Base-by-base conservation (phyloP, 2,797 vertebrate genomes). In the Pangasius macronema region DNA sequence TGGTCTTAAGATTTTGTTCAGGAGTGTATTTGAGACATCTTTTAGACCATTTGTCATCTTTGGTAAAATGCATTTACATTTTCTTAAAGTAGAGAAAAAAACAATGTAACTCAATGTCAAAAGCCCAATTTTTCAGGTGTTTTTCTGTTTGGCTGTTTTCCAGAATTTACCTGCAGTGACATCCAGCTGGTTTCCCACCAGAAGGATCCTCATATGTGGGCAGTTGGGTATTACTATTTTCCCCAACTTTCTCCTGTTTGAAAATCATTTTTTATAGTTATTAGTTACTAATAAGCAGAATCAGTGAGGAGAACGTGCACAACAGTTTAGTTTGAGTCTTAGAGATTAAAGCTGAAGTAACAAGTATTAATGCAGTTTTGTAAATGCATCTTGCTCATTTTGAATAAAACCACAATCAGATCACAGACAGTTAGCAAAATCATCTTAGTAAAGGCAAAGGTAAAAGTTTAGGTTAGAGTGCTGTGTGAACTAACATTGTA, bases 391-490 rank as follows among this genome's bases (percentile, higher is more conserved):
- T 86, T 91, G 89, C 87, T 88, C 75, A 46, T 67, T 85, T 39
- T 61, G 85, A 85, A 67, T 61, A 49, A 90, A 85, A 87, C 90
- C 89, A 90, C 86, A 85, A 88, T 89, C 77, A 85, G 86, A 87
- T 87, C 77, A 85, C 72, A 85, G 82, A 82, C 77, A 13, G 27
- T 30, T 85, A 82, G 76, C 59, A 33, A 51, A 36, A 72, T 85
- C 76, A 76, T 67, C 86, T 77, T 42, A 33, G 39, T 22, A 22
- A 72, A 73, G 57, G 27, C 53, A 75, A 65, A 72, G 49, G 85
- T 53, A 36, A 85, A 59, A 68, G 51, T 67, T 79, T 87, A 55
- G 61, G 42, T n/a, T 55, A 8, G 57, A 80, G 65, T 81, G 42
- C 39, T 10, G 18, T 30, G 0, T 68, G 49, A 67, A 30, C 77